These are phyloP conservation scores for Proterorhinus semilunaris DNA, from an alignment of 2,113 vertebrate genomes.

Conservation along the genomic window DNA sequence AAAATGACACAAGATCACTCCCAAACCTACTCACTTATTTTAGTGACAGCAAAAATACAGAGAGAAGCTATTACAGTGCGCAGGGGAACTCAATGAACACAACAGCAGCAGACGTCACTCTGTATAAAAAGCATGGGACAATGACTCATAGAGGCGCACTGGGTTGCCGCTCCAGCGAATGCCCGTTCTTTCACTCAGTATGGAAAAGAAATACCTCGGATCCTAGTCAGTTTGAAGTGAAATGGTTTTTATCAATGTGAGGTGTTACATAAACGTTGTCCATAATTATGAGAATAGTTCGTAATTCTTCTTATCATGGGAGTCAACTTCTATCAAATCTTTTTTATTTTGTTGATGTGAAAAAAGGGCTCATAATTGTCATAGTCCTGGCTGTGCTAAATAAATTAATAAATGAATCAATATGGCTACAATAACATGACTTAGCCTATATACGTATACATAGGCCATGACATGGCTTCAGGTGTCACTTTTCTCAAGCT, in stretches of 20 bases:
- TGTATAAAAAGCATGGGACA: slow-evolving; percentile 19
- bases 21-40: not conserved
- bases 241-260: slow-evolving; percentile 7
- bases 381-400: too few relatives aligned
- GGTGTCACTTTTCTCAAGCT: too few relatives aligned
- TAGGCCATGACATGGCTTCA: too few relatives aligned
- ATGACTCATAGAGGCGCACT: slow-evolving; percentile 25
- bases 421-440: too few relatives aligned
- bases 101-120: slow-evolving; percentile 26
- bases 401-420: too few relatives aligned
- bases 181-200: slow-evolving; percentile 15
- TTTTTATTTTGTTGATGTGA: not conserved
- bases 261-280: not conserved
- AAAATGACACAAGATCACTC: slow-evolving; percentile 4
- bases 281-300: slow-evolving; percentile 1
- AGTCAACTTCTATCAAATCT: not conserved
- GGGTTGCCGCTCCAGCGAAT: slow-evolving; percentile 25
- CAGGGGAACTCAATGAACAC: slow-evolving; percentile 30
- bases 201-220: slow-evolving; percentile 10
- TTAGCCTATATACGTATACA: too few relatives aligned
- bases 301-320: not conserved
- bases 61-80: slow-evolving; percentile 15
- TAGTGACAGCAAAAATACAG: slow-evolving; percentile 5
- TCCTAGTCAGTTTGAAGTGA: slow-evolving; percentile 10
- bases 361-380: too few relatives aligned